Evolutionary conservation across 1,140 invertebrate species (phyloP).

Genomic region (Steinernema feltiae): DNA sequence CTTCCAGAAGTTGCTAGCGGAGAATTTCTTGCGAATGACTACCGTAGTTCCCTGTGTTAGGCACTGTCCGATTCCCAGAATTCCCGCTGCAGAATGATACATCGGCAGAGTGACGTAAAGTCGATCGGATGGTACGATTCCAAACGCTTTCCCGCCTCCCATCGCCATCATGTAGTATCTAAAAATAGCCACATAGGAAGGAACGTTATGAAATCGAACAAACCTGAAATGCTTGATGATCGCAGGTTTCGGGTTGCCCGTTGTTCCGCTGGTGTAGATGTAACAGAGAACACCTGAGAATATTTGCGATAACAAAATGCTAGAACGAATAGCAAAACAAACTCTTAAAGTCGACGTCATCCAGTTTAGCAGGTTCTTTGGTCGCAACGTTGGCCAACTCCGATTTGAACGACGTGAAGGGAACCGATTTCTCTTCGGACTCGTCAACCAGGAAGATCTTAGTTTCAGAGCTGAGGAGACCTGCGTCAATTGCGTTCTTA

Average conservation of each 20-base stretch:
- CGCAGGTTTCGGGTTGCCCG: slow-evolving; percentile 58
- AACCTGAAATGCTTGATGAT: slow-evolving; percentile 47
- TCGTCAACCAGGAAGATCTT: not conserved
- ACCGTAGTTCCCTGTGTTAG: slow-evolving; percentile 75
- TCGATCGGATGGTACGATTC: slow-evolving; percentile 64
- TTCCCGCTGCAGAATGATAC: slow-evolving; percentile 86
- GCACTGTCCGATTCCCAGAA: slow-evolving; percentile 68
- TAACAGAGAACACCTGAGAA: slow-evolving; percentile 56
- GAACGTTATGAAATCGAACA: not conserved
- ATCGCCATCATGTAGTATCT: slow-evolving; percentile 38
- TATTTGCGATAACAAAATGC: not conserved
- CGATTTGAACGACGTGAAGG: not conserved
- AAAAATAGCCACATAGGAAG: slow-evolving; percentile 12
- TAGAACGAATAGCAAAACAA: slow-evolving; percentile 26
- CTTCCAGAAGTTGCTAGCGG: slow-evolving; percentile 83
- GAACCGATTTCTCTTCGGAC: not conserved
- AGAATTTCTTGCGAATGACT: slow-evolving; percentile 86
- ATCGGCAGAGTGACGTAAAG: slow-evolving; percentile 81
- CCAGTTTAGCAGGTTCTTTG: slow-evolving; percentile 25
- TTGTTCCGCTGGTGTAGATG: slow-evolving; percentile 59
- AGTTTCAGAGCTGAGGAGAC: not conserved
- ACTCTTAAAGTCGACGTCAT: slow-evolving; percentile 46
- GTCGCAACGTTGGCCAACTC: slow-evolving; percentile 11
- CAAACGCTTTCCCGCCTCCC: slow-evolving; percentile 38
- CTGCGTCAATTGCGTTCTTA: slow-evolving; percentile 4